Conservation (phyloP, 1,140 invertebrate species). For the Drosophila aff. region DNA sequence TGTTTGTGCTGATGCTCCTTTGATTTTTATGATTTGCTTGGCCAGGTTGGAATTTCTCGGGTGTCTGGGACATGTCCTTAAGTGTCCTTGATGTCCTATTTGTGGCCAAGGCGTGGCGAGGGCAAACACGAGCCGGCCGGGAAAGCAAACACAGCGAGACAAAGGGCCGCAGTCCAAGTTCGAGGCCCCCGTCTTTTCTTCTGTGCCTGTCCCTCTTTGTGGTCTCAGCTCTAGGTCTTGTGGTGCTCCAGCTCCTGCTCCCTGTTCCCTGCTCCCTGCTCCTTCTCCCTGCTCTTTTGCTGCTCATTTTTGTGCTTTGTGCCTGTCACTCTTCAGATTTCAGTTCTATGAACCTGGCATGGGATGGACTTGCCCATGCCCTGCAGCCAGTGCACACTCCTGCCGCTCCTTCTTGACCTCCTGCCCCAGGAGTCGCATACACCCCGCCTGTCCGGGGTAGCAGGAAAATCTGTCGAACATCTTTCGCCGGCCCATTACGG, state of each 20-base stretch:
- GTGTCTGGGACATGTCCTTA: constrained; percentile 53
- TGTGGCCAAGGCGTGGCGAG: constrained; percentile 31
- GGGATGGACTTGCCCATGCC: neutral
- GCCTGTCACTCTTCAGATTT: constrained; percentile 13
- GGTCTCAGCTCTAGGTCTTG: neutral
- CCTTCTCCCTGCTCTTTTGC: neutral
- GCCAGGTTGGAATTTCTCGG: constrained; percentile 51
- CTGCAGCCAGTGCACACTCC: neutral
- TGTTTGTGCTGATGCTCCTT: constrained; percentile 10
- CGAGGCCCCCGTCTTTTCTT: neutral
- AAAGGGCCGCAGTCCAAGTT: constrained; percentile 2
- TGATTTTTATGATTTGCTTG: constrained; percentile 64
- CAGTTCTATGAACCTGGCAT: neutral
- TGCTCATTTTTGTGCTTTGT: constrained; percentile 2
- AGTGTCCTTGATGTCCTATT: constrained; percentile 65
- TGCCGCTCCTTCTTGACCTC: neutral
- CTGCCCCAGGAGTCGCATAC: neutral
- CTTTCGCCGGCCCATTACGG: constrained; percentile 27
- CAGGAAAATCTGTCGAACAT: constrained; percentile 33
- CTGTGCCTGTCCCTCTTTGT: neutral
- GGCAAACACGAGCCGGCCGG: constrained; percentile 24
- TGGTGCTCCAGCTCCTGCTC: neutral
- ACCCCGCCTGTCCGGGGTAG: neutral
- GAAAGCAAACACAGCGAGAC: constrained; percentile 25
- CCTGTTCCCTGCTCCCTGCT: neutral